A percentile compares a stretch with the other conserved stretches of the same genome.
These are phyloP conservation scores for Glaucidium brasilianum DNA, from an alignment of 2,113 vertebrate species.

Conservation along the genomic window DNA sequence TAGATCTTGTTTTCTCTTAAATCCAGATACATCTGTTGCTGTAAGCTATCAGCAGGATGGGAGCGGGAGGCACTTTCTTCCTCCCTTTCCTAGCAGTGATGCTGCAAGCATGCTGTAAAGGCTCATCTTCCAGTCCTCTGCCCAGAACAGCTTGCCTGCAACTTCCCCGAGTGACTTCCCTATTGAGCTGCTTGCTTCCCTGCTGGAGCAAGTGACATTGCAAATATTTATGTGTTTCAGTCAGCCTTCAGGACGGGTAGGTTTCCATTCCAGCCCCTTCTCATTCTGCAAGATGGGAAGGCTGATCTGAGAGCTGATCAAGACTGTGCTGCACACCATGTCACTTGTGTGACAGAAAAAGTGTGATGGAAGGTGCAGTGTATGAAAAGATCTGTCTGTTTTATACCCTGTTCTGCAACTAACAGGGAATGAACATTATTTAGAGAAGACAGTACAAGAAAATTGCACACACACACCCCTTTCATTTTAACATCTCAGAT, in stretches of 20 bases:
- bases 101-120: background rate
- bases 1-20: background rate
- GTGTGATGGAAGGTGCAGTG: background rate
- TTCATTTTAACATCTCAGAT: background rate
- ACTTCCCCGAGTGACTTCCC: background rate
- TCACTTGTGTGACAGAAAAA: background rate
- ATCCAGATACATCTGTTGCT: background rate
- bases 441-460: background rate
- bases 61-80: background rate
- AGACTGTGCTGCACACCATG: background rate
- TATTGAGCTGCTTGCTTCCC: background rate
- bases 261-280: background rate
- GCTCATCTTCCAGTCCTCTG: background rate
- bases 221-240: background rate
- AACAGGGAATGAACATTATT: background rate
- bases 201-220: background rate
- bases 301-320: background rate
- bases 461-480: background rate
- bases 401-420: background rate
- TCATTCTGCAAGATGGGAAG: background rate
- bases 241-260: background rate
- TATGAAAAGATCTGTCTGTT: background rate
- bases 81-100: background rate
- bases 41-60: accelerated
- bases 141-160: background rate